Conservation (phyloP, 92 coral and sea anemone genomes). For the Porites divaricata region DNA sequence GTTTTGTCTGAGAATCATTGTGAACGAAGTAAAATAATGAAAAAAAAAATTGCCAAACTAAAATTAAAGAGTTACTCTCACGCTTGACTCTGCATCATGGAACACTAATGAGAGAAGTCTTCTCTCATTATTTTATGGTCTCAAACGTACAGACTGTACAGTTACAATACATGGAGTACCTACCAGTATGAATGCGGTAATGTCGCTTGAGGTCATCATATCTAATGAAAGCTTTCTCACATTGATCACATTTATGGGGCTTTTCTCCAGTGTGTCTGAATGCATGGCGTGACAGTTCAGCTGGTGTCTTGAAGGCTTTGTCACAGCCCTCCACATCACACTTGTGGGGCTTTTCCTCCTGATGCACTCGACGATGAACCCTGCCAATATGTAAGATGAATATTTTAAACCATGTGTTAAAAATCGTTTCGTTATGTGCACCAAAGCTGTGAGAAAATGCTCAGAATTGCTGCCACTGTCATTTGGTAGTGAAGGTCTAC, state of each 20-base stretch:
- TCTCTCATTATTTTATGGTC: neutral
- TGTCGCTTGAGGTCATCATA: conserved; percentile 98
- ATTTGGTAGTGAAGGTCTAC: too few relatives aligned
- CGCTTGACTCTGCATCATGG: neutral
- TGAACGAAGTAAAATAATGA: too few relatives aligned
- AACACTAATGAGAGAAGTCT: too few relatives aligned
- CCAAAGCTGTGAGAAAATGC: too few relatives aligned
- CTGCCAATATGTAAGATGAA: conserved; percentile 32
- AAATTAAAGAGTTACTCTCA: neutral
- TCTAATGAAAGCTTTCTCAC: conserved; percentile 98
- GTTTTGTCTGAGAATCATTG: too few relatives aligned
- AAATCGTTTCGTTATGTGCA: too few relatives aligned
- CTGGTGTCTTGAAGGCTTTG: conserved; percentile 98
- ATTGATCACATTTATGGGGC: conserved; percentile 97
- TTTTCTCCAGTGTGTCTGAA: conserved; percentile 99
- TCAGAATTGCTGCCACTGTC: too few relatives aligned
- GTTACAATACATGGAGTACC: neutral
- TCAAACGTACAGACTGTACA: neutral
- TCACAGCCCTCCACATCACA: conserved; percentile 91
- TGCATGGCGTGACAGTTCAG: conserved; percentile 96
- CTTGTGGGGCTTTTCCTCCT: conserved; percentile 95
- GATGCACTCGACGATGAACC: conserved; percentile 99
- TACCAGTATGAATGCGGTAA: conserved; percentile 98
- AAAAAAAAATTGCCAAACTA: neutral
- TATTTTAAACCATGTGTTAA: neutral